Conservation (phyloP, 1,140 invertebrate genomes). For the Hylyphantes graminicola region DNA sequence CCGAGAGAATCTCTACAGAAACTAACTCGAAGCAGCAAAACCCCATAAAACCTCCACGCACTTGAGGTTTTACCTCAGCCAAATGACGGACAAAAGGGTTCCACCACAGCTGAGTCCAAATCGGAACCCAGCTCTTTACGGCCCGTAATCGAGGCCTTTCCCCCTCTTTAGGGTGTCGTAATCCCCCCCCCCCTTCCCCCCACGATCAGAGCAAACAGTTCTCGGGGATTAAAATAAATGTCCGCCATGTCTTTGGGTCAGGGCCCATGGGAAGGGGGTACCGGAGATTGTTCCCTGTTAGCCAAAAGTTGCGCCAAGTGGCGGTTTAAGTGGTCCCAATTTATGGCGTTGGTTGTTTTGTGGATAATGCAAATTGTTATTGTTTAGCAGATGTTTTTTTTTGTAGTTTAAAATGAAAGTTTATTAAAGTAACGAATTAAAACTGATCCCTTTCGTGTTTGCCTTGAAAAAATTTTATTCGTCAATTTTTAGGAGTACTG, state of each 20-base stretch:
- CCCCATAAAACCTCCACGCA: not conserved
- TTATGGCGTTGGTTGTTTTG: too few relatives aligned
- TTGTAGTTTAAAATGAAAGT: too few relatives aligned
- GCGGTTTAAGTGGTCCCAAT: too few relatives aligned
- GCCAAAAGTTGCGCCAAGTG: not conserved
- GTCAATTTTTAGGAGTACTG: too few relatives aligned
- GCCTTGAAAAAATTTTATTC: too few relatives aligned
- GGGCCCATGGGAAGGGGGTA: constrained; percentile 19
- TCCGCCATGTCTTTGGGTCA: constrained; percentile 40
- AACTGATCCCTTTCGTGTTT: too few relatives aligned
- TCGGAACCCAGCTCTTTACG: constrained; percentile 43
- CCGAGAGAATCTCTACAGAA: not conserved
- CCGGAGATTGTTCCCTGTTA: not conserved
- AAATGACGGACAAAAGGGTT: not conserved
- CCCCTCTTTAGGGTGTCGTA: constrained; percentile 47
- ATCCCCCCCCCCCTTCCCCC: constrained; percentile 12
- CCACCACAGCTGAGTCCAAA: constrained; percentile 35
- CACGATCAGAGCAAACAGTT: constrained; percentile 50
- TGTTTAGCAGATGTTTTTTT: too few relatives aligned
- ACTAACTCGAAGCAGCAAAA: not conserved
- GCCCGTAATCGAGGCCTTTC: constrained; percentile 35
- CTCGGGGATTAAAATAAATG: constrained; percentile 56
- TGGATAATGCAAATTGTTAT: too few relatives aligned
- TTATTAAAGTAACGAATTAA: too few relatives aligned
- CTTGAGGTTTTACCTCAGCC: constrained; percentile 5